These are phyloP conservation scores for Bettongia penicillata DNA, from an alignment of 2,113 vertebrate genomes.

Conservation along the genomic window DNA sequence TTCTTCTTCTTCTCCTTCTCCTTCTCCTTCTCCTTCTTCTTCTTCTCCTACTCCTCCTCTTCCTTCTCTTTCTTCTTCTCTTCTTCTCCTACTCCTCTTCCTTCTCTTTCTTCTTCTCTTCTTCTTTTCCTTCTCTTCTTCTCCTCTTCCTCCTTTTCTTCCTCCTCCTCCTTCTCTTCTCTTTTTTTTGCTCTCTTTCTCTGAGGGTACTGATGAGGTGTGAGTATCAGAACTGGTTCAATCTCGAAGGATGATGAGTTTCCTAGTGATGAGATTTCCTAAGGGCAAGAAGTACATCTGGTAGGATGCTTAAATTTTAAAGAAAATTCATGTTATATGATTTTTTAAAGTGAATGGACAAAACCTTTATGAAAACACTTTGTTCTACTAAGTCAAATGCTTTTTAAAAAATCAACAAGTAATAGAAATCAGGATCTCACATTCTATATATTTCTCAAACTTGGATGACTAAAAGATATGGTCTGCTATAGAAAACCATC, in stretches of 20 bases:
- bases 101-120: neutral
- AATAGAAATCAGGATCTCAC: neutral
- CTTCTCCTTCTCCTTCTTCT: fast-evolving
- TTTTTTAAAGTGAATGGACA: neutral
- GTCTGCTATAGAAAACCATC: neutral
- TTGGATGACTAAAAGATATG: neutral
- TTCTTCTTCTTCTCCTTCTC: too few species aligned
- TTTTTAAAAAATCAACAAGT: neutral
- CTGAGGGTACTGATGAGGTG: too few species aligned
- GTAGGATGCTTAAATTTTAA: neutral
- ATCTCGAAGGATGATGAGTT: neutral
- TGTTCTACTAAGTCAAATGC: neutral
- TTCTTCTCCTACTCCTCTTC: fast-evolving
- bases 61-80: neutral
- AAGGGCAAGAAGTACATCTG: neutral
- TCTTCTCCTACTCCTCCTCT: neutral
- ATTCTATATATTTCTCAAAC: neutral
- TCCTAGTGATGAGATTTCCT: neutral
- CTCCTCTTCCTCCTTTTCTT: too few species aligned
- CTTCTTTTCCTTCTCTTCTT: too few species aligned
- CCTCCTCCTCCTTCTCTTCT: neutral
- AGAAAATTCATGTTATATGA: neutral
- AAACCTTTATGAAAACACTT: neutral
- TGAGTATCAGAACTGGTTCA: too few species aligned
- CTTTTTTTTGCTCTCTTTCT: neutral